Evolutionary conservation across 2,888 invertebrate species (phyloP).

Genomic region (Tholera decimalis): DNA sequence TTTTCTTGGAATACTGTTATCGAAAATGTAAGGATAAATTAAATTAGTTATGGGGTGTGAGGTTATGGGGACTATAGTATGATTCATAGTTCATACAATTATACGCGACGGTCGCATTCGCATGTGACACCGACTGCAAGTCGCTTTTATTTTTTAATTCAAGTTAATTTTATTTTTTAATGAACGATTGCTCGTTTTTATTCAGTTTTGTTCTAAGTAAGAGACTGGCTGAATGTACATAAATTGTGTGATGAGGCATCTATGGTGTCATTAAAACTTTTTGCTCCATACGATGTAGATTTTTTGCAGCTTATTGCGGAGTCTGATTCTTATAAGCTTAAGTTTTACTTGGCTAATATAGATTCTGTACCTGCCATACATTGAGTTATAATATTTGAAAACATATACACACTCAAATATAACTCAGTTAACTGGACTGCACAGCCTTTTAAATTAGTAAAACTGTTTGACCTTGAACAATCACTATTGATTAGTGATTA

Average conservation of each 20-base stretch:
- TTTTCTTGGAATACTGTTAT: conserved; percentile 19
- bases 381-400: too few species aligned
- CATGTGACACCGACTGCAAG: conserved; percentile 48
- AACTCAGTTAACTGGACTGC: not conserved
- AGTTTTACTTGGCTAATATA: too few species aligned
- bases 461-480: conserved; percentile 21
- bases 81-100: conserved; percentile 55
- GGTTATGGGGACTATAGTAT: conserved; percentile 55
- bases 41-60: too few species aligned
- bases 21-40: conserved; percentile 2
- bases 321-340: too few species aligned
- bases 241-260: not conserved
- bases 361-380: too few species aligned
- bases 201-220: not conserved
- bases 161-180: not conserved
- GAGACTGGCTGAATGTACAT: not conserved
- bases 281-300: not conserved
- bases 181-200: not conserved
- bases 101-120: conserved; percentile 12
- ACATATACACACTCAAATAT: too few species aligned
- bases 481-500: conserved; percentile 10
- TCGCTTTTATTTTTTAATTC: not conserved
- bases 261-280: not conserved
- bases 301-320: not conserved
- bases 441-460: conserved; percentile 1